Evolutionary conservation across 2,797 vertebrate species (phyloP).

Genomic region (Hippoglossus hippoglossus): DNA sequence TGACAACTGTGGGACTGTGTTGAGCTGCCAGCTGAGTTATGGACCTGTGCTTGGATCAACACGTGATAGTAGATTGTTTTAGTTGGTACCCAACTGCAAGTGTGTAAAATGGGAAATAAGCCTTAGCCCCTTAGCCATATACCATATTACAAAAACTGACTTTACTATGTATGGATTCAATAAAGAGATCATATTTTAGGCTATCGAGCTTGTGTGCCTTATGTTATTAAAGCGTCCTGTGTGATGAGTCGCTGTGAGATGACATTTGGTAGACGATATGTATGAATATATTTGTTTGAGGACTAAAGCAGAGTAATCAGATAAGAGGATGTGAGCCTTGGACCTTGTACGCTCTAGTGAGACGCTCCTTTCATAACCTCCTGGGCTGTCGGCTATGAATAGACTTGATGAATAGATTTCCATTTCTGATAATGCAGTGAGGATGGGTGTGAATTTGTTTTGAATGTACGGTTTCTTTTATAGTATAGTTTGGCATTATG

Average conservation of each 20-base stretch:
- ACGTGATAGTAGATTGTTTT: slow-evolving; percentile 28
- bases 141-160: slow-evolving; percentile 41
- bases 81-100: slow-evolving; percentile 66
- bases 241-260: slow-evolving; percentile 38
- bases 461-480: neutral
- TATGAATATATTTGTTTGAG: slow-evolving; percentile 1
- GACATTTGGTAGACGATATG: slow-evolving; percentile 40
- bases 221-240: slow-evolving; percentile 31
- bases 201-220: slow-evolving; percentile 36
- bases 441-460: neutral
- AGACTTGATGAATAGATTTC: slow-evolving; percentile 68
- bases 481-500: neutral
- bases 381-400: slow-evolving; percentile 66
- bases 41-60: slow-evolving; percentile 21
- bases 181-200: slow-evolving; percentile 76
- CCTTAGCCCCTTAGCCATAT: slow-evolving; percentile 43
- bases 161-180: slow-evolving; percentile 66
- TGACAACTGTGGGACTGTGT: slow-evolving; percentile 29
- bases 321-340: slow-evolving; percentile 52
- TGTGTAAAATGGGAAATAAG: slow-evolving; percentile 48
- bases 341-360: slow-evolving; percentile 20
- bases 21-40: slow-evolving; percentile 10
- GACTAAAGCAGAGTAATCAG: slow-evolving; percentile 53
- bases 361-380: slow-evolving; percentile 52
- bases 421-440: slow-evolving; percentile 38